Evolutionary conservation across 2,797 vertebrate species (phyloP).

Genomic region (Anniella stebbinsi): DNA sequence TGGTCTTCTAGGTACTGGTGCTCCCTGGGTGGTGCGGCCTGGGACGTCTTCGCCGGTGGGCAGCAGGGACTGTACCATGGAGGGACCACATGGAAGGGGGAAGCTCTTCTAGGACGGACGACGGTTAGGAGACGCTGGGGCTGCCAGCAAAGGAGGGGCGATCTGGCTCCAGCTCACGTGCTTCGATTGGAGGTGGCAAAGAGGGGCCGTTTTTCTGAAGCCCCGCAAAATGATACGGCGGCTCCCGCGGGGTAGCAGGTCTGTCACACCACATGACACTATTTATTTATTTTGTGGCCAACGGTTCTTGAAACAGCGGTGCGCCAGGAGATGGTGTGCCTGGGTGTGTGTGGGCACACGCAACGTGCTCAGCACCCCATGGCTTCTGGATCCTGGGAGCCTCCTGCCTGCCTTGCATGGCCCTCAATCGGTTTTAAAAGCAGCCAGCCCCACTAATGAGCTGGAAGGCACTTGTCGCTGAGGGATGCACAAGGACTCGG

Average conservation of each 20-base stretch:
- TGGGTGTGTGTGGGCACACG: no score
- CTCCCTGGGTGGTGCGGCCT: no score
- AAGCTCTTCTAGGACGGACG: neutral
- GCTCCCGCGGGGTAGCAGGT: no score
- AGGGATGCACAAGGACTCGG: no score
- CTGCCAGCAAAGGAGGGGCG: neutral
- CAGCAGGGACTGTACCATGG: neutral
- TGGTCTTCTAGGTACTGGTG: no score
- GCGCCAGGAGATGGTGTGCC: neutral
- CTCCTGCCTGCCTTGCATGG: no score
- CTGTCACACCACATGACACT: neutral
- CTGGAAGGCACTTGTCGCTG: no score
- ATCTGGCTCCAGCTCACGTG: neutral
- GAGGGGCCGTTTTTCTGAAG: neutral
- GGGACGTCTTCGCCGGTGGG: neutral
- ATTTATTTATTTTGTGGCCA: neutral
- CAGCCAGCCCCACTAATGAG: no score
- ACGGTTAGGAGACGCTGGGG: neutral
- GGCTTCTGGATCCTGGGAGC: no score
- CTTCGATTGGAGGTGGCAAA: no score
- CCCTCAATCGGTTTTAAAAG: neutral
- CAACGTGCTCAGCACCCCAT: no score
- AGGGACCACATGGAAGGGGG: neutral
- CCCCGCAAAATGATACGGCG: fast-evolving
- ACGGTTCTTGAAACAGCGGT: neutral